These are phyloP conservation scores for Pseudopodoces humilis DNA, from an alignment of 2,113 vertebrate species.

Conservation along the genomic window DNA sequence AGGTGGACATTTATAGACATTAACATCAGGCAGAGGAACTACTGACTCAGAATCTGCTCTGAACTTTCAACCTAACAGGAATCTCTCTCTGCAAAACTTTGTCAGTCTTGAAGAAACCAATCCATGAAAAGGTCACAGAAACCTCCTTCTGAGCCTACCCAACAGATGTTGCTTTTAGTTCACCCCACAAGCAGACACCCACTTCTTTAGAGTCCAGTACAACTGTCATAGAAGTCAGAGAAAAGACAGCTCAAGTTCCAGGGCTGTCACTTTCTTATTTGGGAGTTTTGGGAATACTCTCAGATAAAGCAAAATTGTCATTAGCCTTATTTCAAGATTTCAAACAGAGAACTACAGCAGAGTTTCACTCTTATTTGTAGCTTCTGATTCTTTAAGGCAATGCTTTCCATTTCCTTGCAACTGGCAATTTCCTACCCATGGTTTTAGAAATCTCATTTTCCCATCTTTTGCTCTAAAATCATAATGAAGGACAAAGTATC, in stretches of 20 bases:
- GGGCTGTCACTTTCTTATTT: not conserved
- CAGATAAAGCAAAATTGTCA: not conserved
- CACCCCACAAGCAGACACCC: not conserved
- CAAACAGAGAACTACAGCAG: not conserved
- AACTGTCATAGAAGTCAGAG: not conserved
- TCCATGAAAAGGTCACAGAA: not conserved
- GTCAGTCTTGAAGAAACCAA: not conserved
- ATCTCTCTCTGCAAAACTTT: not conserved
- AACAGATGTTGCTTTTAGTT: not conserved
- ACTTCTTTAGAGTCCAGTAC: not conserved
- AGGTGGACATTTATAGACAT: slow-evolving; percentile 24
- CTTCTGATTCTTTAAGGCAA: not conserved
- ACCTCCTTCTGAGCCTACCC: not conserved
- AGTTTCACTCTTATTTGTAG: not conserved
- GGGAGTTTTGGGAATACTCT: not conserved
- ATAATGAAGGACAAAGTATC: not conserved
- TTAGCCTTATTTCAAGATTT: not conserved
- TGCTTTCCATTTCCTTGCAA: not conserved
- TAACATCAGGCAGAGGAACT: slow-evolving; percentile 23
- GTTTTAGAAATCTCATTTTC: not conserved
- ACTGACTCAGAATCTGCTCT: slow-evolving; percentile 7
- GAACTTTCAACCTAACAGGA: not conserved
- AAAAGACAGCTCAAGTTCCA: not conserved
- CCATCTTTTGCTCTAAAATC: not conserved
- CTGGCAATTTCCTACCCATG: not conserved